These are phyloP conservation scores for Remorina albescens DNA, from an alignment of 2,797 vertebrate species.

Conservation along the genomic window DNA sequence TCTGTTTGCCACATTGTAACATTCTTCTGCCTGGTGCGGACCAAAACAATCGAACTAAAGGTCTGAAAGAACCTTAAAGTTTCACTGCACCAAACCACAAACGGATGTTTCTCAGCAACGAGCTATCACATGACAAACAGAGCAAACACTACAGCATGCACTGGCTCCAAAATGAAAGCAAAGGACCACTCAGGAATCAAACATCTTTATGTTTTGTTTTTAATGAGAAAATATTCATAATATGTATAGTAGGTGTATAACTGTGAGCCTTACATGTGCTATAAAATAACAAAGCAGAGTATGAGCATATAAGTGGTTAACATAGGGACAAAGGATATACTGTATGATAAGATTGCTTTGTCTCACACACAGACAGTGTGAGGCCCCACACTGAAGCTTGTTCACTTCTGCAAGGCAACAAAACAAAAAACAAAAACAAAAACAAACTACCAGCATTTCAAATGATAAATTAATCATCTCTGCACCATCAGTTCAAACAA, in stretches of 20 bases:
- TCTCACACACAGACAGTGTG: constrained; percentile 61
- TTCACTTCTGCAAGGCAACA: constrained; percentile 14
- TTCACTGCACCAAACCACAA: no score
- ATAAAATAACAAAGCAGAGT: constrained; percentile 91
- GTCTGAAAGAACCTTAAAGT: no score
- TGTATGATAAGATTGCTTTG: constrained; percentile 68
- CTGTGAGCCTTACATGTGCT: constrained; percentile 91
- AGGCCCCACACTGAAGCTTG: constrained; percentile 28
- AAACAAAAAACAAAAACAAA: no score
- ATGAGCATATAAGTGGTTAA: constrained; percentile 93
- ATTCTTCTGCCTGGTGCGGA: no score
- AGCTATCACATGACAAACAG: not conserved
- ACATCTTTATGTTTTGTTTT: constrained; percentile 85
- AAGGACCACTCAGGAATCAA: constrained; percentile 47
- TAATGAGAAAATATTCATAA: constrained; percentile 99
- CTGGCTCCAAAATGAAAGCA: constrained; percentile 24
- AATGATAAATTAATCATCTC: constrained; percentile 78
- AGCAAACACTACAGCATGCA: no score
- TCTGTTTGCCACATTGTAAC: no score
- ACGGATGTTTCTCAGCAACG: not conserved
- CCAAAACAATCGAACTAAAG: no score
- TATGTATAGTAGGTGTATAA: constrained; percentile 87
- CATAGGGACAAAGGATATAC: constrained; percentile 85
- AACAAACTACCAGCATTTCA: constrained; percentile 60
- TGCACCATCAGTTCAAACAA: constrained; percentile 72